A percentile compares a stretch with the other conserved stretches of the same genome.
Conservation (phyloP, 2,888 invertebrate species). For the Lordiphosa andalusiaca region DNA sequence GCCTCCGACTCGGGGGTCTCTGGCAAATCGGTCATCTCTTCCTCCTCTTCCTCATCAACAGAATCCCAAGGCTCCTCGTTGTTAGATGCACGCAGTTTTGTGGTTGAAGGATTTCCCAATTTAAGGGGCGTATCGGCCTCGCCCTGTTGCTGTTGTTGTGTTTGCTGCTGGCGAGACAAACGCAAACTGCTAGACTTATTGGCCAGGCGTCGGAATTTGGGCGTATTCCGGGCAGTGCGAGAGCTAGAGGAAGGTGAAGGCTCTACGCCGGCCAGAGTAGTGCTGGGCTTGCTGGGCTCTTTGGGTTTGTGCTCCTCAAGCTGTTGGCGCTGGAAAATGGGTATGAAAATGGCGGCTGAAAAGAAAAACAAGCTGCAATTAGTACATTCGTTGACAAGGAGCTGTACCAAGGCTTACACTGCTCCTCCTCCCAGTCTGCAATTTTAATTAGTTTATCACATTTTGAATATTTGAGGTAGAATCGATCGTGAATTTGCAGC, state of each 20-base stretch:
- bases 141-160: not conserved
- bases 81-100: slow-evolving; percentile 9
- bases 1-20: slow-evolving; percentile 8
- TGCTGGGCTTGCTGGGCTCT: slow-evolving; percentile 10
- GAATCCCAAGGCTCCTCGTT: slow-evolving; percentile 75
- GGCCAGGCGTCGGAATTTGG: slow-evolving; percentile 24
- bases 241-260: slow-evolving; percentile 44
- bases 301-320: slow-evolving; percentile 19
- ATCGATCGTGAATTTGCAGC: slow-evolving; percentile 93
- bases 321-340: slow-evolving; percentile 46
- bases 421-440: slow-evolving; percentile 88
- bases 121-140: slow-evolving; percentile 23
- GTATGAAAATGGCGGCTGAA: slow-evolving; percentile 38
- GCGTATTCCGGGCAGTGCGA: slow-evolving; percentile 15
- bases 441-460: slow-evolving; percentile 88
- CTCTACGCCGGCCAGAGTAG: slow-evolving; percentile 16
- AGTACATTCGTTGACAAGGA: not conserved
- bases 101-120: not conserved
- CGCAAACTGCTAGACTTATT: slow-evolving; percentile 10
- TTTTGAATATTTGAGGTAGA: slow-evolving; percentile 88
- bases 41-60: slow-evolving; percentile 67
- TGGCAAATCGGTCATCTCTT: slow-evolving; percentile 16
- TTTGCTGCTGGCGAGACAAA: not conserved
- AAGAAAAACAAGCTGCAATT: not conserved
- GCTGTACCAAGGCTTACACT: slow-evolving; percentile 79